phyloP scores from a whole-genome alignment of 2,113 vertebrate species.

The Tiliqua scincoides region DNA sequence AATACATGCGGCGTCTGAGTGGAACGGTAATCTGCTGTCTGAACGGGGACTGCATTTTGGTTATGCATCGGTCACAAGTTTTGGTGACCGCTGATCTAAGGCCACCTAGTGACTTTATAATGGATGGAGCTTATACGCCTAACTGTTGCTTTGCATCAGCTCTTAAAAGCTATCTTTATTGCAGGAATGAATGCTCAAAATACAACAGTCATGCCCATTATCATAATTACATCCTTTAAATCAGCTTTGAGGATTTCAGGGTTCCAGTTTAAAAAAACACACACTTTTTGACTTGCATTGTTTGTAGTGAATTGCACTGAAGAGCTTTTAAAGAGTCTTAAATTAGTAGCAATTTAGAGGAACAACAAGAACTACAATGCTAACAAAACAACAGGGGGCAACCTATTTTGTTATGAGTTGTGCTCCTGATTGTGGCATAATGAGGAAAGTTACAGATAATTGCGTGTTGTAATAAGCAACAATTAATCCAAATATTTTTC shows the following conservation, averaged over 20 bases:
- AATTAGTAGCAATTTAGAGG: constrained; percentile 37
- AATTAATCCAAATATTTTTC: constrained; percentile 40
- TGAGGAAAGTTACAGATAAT: constrained; percentile 17
- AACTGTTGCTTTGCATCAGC: neutral
- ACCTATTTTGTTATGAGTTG: neutral
- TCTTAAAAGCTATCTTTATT: neutral
- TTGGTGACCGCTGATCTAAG: too few species aligned
- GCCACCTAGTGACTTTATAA: neutral
- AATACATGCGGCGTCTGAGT: too few species aligned
- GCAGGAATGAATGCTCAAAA: neutral
- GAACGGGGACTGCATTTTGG: too few species aligned
- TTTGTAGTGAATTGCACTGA: neutral
- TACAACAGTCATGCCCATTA: neutral
- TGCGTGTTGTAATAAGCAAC: constrained; percentile 42
- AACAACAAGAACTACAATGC: constrained; percentile 21
- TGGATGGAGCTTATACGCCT: neutral
- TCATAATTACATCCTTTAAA: neutral
- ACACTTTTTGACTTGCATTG: neutral
- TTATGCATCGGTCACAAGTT: too few species aligned
- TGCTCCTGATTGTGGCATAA: constrained; percentile 34
- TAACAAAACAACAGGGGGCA: neutral
- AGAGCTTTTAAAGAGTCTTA: neutral
- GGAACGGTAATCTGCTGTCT: too few species aligned
- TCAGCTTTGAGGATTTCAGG: neutral
- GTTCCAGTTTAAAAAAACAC: constrained; percentile 9